Percentiles rank a stretch among this genome's conserved stretches.
Evolutionary conservation across 2,888 invertebrate genomes (phyloP).

Genomic region (Pogonocherus hispidulus): DNA sequence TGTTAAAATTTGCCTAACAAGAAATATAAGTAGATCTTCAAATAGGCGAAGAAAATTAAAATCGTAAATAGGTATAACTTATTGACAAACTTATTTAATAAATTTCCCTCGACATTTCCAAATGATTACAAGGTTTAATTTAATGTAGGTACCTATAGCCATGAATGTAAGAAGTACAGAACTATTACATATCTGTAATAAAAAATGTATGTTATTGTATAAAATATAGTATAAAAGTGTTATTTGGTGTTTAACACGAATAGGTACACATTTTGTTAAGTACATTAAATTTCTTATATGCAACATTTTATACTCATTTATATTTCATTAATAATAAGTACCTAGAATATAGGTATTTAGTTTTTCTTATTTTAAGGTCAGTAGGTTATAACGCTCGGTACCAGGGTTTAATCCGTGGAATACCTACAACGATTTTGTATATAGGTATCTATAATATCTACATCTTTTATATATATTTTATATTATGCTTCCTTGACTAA

Average conservation of each 20-base stretch:
- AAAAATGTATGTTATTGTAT: too few species aligned
- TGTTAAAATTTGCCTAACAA: slow-evolving; percentile 6
- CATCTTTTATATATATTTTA: not conserved
- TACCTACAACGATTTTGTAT: not conserved
- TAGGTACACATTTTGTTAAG: too few species aligned
- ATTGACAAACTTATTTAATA: too few species aligned
- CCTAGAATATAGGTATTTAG: too few species aligned
- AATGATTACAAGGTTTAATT: not conserved
- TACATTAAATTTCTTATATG: too few species aligned
- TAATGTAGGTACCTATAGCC: not conserved
- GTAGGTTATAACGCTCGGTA: too few species aligned
- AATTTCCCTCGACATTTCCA: not conserved
- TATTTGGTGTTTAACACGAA: too few species aligned
- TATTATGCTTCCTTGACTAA: not conserved
- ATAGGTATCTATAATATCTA: not conserved
- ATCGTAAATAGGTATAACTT: too few species aligned
- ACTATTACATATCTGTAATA: not conserved
- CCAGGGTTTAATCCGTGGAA: not conserved
- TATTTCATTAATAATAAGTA: too few species aligned
- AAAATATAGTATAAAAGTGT: too few species aligned
- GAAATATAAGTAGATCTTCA: not conserved
- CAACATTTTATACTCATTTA: too few species aligned
- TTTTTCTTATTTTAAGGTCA: too few species aligned
- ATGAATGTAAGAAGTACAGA: not conserved
- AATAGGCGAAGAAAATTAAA: not conserved